Percentiles rank a stretch among this genome's conserved stretches.
Evolutionary conservation across 2,797 vertebrate genomes (phyloP).

Genomic region (Syndactyla subalaris): DNA sequence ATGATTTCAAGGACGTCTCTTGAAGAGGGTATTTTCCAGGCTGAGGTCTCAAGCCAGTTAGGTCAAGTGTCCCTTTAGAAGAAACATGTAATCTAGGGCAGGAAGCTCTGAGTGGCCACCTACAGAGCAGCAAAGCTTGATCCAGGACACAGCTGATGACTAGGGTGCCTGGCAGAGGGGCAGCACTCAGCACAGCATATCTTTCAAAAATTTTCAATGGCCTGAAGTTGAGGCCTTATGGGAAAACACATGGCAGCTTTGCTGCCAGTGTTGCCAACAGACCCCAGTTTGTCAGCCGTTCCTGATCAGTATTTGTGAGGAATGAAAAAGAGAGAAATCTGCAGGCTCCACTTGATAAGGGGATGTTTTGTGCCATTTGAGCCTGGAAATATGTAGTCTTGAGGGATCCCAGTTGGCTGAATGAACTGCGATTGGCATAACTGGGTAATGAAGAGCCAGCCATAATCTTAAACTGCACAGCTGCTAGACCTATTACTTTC

Average conservation of each 20-base stretch:
- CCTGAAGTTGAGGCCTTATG: not conserved
- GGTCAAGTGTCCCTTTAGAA: not conserved
- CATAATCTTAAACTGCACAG: not conserved
- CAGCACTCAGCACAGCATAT: accelerated
- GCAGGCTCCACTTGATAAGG: not conserved
- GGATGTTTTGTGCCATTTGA: not conserved
- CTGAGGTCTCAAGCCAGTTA: not conserved
- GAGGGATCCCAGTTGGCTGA: not conserved
- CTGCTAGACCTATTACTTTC: not conserved
- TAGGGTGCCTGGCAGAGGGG: not conserved
- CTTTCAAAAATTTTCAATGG: not conserved
- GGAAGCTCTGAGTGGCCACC: not conserved
- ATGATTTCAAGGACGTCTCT: not conserved
- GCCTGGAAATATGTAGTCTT: not conserved
- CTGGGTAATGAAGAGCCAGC: not conserved
- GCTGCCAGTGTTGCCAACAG: not conserved
- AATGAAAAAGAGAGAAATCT: not conserved
- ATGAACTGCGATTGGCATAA: not conserved
- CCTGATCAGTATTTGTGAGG: not conserved
- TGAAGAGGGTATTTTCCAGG: not conserved
- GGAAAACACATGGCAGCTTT: accelerated
- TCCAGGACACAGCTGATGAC: not conserved
- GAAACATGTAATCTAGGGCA: not conserved
- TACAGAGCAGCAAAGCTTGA: not conserved
- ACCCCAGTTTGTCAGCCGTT: not conserved